Evolutionary conservation across 1,140 invertebrate genomes (phyloP).

Genomic region (Micrasema longulum): DNA sequence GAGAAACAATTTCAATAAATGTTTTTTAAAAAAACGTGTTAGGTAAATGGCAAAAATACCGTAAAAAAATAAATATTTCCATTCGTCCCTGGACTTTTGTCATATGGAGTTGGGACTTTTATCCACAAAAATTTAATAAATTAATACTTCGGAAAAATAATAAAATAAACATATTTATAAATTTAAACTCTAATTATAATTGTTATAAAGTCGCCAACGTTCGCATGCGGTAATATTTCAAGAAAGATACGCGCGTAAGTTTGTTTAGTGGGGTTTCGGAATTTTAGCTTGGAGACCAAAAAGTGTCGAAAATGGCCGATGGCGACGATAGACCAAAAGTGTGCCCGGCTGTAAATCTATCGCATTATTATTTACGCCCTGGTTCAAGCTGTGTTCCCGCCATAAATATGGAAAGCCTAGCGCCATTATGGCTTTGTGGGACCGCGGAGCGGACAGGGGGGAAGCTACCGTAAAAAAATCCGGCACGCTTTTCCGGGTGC

Average conservation of each 20-base stretch:
- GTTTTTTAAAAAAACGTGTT: too few species aligned
- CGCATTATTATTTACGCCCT: constrained; percentile 52
- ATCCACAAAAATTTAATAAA: too few species aligned
- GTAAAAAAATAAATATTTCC: too few species aligned
- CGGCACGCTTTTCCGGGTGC: constrained; percentile 30
- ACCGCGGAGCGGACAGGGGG: constrained; percentile 7
- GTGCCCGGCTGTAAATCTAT: constrained; percentile 50
- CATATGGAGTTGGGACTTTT: too few species aligned
- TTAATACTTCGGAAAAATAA: too few species aligned
- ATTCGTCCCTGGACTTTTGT: too few species aligned
- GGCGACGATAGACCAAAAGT: constrained; percentile 42
- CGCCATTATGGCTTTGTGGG: constrained; percentile 37
- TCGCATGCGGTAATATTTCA: too few species aligned
- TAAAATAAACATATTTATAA: too few species aligned
- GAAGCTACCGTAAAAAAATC: constrained; percentile 30
- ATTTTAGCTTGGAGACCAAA: constrained; percentile 15
- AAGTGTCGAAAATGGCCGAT: constrained; percentile 32
- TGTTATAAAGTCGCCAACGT: too few species aligned
- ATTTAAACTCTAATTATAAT: too few species aligned
- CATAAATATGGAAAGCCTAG: constrained; percentile 51
- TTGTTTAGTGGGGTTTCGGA: constrained; percentile 1
- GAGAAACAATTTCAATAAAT: too few species aligned
- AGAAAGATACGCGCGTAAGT: neutral
- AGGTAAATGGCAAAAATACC: too few species aligned
- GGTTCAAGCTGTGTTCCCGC: constrained; percentile 51